Evolutionary conservation across 2,888 invertebrate genomes (phyloP).

Genomic region (Hemaris fuciformis): DNA sequence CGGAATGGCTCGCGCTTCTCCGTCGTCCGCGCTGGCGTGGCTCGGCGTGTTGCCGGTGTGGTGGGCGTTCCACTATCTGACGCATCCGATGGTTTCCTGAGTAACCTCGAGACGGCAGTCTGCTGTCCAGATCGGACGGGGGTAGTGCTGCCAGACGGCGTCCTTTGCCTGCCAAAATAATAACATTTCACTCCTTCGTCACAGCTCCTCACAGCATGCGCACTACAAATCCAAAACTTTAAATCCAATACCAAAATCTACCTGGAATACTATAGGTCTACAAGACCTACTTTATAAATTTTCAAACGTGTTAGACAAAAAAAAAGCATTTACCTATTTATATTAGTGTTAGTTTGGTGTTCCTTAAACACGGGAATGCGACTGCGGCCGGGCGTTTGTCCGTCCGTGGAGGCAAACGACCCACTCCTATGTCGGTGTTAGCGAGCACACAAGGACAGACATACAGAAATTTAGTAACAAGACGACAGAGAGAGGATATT

Average conservation of each 20-base stretch:
- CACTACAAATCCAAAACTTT: conserved; percentile 33
- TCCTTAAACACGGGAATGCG: conserved; percentile 78
- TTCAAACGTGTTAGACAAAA: conserved; percentile 6
- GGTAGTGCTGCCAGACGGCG: conserved; percentile 88
- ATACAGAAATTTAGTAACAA: conserved; percentile 68
- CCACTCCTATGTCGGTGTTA: conserved; percentile 76
- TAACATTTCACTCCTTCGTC: conserved; percentile 21
- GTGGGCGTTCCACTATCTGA: conserved; percentile 83
- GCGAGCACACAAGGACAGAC: conserved; percentile 64
- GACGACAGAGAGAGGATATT: conserved; percentile 47
- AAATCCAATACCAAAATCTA: conserved; percentile 15
- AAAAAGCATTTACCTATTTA: conserved; percentile 60
- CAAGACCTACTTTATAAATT: too few relatives aligned
- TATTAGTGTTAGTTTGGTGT: conserved; percentile 75
- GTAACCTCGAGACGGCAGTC: conserved; percentile 83
- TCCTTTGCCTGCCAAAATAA: conserved; percentile 82
- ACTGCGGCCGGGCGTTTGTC: conserved; percentile 76
- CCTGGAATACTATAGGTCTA: not conserved
- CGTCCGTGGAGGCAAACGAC: conserved; percentile 76
- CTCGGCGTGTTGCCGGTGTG: conserved; percentile 65
- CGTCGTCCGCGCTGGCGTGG: conserved; percentile 67
- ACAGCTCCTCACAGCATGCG: not conserved
- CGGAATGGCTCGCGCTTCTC: conserved; percentile 87
- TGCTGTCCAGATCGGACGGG: conserved; percentile 84
- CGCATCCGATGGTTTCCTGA: conserved; percentile 85